A percentile compares a stretch with the other conserved stretches of the same genome.
These are phyloP conservation scores for Drosophila setifemur DNA, from an alignment of 1,140 invertebrate species.

Conservation along the genomic window DNA sequence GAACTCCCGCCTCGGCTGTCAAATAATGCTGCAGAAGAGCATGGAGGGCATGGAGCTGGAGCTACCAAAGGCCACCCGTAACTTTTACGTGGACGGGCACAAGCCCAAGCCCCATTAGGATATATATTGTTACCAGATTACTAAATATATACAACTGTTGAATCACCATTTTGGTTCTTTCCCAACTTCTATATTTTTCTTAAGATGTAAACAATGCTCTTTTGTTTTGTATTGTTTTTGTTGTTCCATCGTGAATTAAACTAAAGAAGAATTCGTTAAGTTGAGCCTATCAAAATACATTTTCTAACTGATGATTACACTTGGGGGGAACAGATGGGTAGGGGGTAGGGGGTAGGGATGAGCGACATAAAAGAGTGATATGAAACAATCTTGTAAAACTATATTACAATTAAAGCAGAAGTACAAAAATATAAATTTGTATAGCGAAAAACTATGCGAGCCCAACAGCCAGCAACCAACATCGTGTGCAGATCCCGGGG, in stretches of 20 bases:
- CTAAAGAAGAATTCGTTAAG: constrained; percentile 72
- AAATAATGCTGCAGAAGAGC: constrained; percentile 96
- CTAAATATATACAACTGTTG: constrained; percentile 35
- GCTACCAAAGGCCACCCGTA: constrained; percentile 95
- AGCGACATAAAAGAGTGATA: constrained; percentile 40
- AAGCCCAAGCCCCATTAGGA: constrained; percentile 93
- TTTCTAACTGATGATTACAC: constrained; percentile 67
- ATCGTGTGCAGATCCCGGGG: neutral
- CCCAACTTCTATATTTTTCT: constrained; percentile 67
- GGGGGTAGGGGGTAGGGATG: constrained; percentile 9
- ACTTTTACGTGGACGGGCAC: constrained; percentile 99
- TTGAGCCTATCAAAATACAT: constrained; percentile 75
- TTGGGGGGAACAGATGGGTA: neutral
- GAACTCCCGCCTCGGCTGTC: constrained; percentile 97
- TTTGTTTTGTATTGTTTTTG: constrained; percentile 35
- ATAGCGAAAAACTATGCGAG: constrained; percentile 39
- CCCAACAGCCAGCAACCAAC: neutral
- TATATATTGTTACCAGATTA: constrained; percentile 25
- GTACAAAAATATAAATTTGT: constrained; percentile 54
- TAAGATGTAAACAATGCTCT: constrained; percentile 66
- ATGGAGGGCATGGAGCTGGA: constrained; percentile 94
- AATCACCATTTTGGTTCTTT: constrained; percentile 37
- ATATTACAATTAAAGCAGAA: constrained; percentile 67
- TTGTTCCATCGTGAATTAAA: constrained; percentile 64
- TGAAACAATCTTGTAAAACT: constrained; percentile 71